phyloP scores from a whole-genome alignment of 2,113 vertebrate species.

The Chitala chitala region DNA sequence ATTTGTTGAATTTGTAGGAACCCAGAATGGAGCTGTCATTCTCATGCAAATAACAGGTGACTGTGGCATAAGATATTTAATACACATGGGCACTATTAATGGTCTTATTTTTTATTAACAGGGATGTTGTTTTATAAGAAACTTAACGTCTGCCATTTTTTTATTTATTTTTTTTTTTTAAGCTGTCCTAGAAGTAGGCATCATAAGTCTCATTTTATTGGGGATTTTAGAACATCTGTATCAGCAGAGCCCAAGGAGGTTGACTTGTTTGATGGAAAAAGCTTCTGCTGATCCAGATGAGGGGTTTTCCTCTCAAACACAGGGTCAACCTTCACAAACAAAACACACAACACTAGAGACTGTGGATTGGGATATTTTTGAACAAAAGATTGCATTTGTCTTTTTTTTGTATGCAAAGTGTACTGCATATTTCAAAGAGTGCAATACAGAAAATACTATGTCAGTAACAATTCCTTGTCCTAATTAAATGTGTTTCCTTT shows the following conservation, averaged over 20 bases:
- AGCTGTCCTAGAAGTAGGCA: conserved; percentile 14
- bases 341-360: not conserved
- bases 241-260: not conserved
- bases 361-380: conserved; percentile 14
- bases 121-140: too few species aligned
- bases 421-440: conserved; percentile 10
- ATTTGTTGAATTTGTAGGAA: too few species aligned
- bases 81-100: too few species aligned
- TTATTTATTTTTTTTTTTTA: not conserved
- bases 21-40: too few species aligned
- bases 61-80: too few species aligned
- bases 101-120: too few species aligned
- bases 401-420: conserved; percentile 21
- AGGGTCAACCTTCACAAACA: not conserved
- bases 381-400: conserved; percentile 15
- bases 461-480: not conserved
- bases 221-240: not conserved
- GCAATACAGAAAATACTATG: conserved; percentile 2
- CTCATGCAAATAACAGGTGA: too few species aligned
- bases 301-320: not conserved
- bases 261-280: not conserved
- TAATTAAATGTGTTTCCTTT: not conserved
- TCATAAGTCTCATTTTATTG: not conserved
- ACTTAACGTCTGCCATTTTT: too few species aligned
- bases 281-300: not conserved